Evolutionary conservation across 2,888 invertebrate species (phyloP), one percentile per base, ranked within the genome.

Genomic region (Serripes groenlandicus): DNA sequence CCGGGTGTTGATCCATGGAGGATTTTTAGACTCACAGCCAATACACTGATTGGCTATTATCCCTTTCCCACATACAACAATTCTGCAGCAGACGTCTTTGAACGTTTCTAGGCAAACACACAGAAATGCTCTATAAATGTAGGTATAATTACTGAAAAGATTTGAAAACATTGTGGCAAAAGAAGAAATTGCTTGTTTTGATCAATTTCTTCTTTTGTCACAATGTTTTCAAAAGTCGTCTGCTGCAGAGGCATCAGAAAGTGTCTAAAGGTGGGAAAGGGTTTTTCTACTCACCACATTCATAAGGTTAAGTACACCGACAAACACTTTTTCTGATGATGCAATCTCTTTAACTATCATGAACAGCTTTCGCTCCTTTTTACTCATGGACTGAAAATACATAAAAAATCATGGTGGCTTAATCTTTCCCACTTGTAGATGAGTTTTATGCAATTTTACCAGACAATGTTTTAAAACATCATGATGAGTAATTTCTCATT

Each of bases 291-390:
- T 73, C 88, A 95, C 95, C 88, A 95, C 91, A 90, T 95, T 96
- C 7, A 96, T 92, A 34, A 96, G 92, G 81, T 94, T 95, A 37
- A 96, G 92, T 72, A 95, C 95, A 92, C 95, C 95, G 34, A 96
- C 95, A 93, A 96, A 96, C 34, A 95, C 95, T 88, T 94, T 92
- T 89, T 96, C 96, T 4, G 96, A 96, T 7, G 95, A 95, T 91
- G 95, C 94, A 32, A 96, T 94, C 91, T 96, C 96, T 86, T 95
- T 91, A 4, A 96, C 96, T 69, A 96, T 95, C 81, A 94, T 94
- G 90, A 94, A 95, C 3, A 95, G 92, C 91, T 96, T 96, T 72
- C 93, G 93, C 54, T 90, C 90, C 75, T 90, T 92, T 75, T 93
- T 93, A 28, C 77, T 82, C 9, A 60, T 49, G n/a, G 71, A 71